Evolutionary conservation across 2,113 vertebrate species (phyloP).

Genomic region (Amblyopsis rosae): DNA sequence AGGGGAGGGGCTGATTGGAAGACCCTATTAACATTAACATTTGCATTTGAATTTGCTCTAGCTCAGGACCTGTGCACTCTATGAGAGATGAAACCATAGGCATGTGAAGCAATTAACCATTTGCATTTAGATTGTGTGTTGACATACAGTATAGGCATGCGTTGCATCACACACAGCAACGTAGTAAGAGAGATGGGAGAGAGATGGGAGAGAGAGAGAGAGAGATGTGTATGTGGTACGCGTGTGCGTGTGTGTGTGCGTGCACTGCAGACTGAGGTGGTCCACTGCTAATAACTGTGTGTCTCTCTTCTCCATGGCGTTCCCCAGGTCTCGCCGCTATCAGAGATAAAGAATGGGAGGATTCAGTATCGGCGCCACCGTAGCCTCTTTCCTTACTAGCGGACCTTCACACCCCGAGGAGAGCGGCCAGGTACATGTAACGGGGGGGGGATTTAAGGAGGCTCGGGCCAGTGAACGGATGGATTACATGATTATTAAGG

Average conservation of each 20-base stretch:
- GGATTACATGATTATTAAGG: conserved; percentile 61
- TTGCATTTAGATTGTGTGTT: conserved; percentile 72
- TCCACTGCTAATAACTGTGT: conserved; percentile 44
- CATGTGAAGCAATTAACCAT: conserved; percentile 49
- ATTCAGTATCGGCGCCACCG: conserved; percentile 40
- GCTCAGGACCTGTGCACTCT: conserved; percentile 33
- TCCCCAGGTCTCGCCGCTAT: conserved; percentile 34
- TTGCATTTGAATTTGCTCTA: conserved; percentile 16
- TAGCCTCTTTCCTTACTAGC: conserved; percentile 62
- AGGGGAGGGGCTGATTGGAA: no score
- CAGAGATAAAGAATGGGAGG: conserved; percentile 43
- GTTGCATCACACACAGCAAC: not conserved
- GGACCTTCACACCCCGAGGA: conserved; percentile 42
- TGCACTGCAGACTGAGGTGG: conserved; percentile 10
- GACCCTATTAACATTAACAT: no score
- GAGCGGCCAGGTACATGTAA: conserved; percentile 49
- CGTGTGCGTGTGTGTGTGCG: not conserved
- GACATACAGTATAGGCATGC: conserved; percentile 36
- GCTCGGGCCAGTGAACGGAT: conserved; percentile 49
- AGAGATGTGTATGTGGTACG: not conserved
- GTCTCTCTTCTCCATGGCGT: conserved; percentile 28
- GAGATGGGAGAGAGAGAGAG: not conserved
- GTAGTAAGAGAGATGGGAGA: conserved; percentile 14
- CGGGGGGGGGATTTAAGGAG: conserved; percentile 57
- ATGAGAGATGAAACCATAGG: conserved; percentile 4